Percentiles rank a stretch among this genome's conserved stretches.
phyloP scores from a whole-genome alignment of 2,113 vertebrate genomes.

The Pampusana beccarii region DNA sequence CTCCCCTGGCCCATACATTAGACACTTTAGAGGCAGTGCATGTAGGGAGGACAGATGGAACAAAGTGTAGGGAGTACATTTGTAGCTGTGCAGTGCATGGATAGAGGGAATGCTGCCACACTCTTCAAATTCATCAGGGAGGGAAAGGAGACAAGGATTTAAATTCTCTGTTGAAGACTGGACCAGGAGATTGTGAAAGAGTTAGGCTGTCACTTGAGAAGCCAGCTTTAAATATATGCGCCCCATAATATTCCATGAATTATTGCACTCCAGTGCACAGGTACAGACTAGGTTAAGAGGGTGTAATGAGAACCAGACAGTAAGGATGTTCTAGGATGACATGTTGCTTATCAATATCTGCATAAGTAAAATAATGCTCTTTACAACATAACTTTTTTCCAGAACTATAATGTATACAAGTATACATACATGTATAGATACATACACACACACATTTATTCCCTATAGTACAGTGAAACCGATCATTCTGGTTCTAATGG shows the following conservation, averaged over 20 bases:
- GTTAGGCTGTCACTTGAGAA: slow-evolving; percentile 61
- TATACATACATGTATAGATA: not conserved
- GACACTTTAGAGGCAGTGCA: not conserved
- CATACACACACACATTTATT: not conserved
- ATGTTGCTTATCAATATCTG: slow-evolving; percentile 50
- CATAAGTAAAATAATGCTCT: not conserved
- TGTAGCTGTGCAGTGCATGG: not conserved
- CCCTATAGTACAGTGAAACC: not conserved
- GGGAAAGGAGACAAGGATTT: slow-evolving; percentile 29
- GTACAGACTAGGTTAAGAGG: slow-evolving; percentile 53
- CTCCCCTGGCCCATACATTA: not conserved
- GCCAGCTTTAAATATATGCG: slow-evolving; percentile 10
- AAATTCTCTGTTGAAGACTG: slow-evolving; percentile 31
- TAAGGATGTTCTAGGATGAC: slow-evolving; percentile 22
- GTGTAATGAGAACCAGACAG: slow-evolving; percentile 69
- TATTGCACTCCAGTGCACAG: slow-evolving; percentile 43
- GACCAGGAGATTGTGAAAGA: slow-evolving; percentile 35
- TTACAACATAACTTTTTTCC: not conserved
- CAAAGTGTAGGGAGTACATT: not conserved
- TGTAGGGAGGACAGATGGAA: not conserved
- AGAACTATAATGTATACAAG: not conserved
- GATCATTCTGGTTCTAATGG: not conserved
- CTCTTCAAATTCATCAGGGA: not conserved
- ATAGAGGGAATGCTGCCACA: not conserved
- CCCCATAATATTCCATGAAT: slow-evolving; percentile 49